Base-by-base conservation (phyloP, 2,888 invertebrate species). In the Lepidocyrtinus sp. region DNA sequence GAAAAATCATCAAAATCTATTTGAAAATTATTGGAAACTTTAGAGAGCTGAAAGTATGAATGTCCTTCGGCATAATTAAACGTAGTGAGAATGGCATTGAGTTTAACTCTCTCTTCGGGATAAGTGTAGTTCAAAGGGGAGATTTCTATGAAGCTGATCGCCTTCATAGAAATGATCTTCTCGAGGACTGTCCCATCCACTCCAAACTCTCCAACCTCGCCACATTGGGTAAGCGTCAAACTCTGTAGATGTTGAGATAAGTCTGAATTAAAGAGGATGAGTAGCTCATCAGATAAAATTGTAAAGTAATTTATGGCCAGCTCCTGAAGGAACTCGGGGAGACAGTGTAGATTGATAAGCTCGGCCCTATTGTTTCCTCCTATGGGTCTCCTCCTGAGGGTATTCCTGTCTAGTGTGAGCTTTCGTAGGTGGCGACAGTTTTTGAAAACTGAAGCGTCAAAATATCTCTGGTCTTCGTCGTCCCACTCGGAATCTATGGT, bases 281-380 rank as follows among this genome's bases (percentile, higher is more conserved):
- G 63, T 5, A 85, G 70, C 64, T 85, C 85, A 21, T 84, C 84
- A 7, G 82, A 79, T 22, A 83, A 68, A 5, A 85, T 59, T 26
- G 78, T 75, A 68, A 85, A 85, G 50, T 85, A 85, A 73, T 85
- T 85, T 19, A 85, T 45, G 7, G 83, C 83, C 27, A 85, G 63
- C 36, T 85, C 85, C 9, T 83, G 73, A 9, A 85, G 0, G 21
- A 24, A 68, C n/a, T 26, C 59, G 21, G 85, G 85, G 3, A 85
- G 69, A 65, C 73, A 65, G 26, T 81, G 84, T 22, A 85, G 64
- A 70, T 85, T 84, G 26, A 85, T 83, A n/a, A 85, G 55, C 59
- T 85, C 85, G 0, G 84, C 75, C 1, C 17, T 2, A 0, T 12
- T 17, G 5, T 19, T 22, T 5, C 61, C 65, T 0, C 78, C 83